A percentile compares a stretch with the other conserved stretches of the same genome.
phyloP scores from a whole-genome alignment of 2,113 vertebrate genomes.

The Esox niger region DNA sequence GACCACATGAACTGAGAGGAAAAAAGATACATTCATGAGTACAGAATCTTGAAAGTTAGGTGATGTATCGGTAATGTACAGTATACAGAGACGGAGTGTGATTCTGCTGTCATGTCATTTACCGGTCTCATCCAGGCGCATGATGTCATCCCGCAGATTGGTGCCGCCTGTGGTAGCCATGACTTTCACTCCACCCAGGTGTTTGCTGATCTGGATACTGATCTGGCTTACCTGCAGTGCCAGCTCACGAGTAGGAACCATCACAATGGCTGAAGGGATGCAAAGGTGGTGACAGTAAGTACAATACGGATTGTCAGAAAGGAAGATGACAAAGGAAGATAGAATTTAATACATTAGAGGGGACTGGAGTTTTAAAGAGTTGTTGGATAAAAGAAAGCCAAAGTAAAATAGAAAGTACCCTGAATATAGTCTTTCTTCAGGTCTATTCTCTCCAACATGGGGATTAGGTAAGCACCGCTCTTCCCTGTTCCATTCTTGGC shows the following conservation, averaged over 20 bases:
- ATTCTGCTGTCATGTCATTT: slow-evolving; percentile 7
- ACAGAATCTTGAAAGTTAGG: not conserved
- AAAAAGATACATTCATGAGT: not conserved
- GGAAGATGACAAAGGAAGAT: not conserved
- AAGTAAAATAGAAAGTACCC: slow-evolving; percentile 58
- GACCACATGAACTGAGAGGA: slow-evolving; percentile 70
- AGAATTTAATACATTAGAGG: not conserved
- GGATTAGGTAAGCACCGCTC: slow-evolving; percentile 79
- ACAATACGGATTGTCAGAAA: not conserved
- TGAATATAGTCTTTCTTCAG: slow-evolving; percentile 78
- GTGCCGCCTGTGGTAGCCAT: slow-evolving; percentile 81
- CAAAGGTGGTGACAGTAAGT: too few relatives aligned
- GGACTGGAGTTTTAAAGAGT: not conserved
- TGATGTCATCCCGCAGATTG: slow-evolving; percentile 77
- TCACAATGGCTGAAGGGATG: slow-evolving; percentile 69
- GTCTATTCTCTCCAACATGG: slow-evolving; percentile 77
- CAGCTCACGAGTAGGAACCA: slow-evolving; percentile 78
- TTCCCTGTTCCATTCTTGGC: slow-evolving; percentile 80
- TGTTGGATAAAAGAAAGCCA: too few relatives aligned
- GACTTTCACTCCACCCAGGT: slow-evolving; percentile 75
- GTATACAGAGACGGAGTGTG: not conserved
- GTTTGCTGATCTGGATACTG: slow-evolving; percentile 77
- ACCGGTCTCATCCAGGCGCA: slow-evolving; percentile 78
- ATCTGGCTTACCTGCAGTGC: slow-evolving; percentile 79
- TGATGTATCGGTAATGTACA: too few relatives aligned